Conservation (phyloP, 2,797 vertebrate genomes). For the Hemibagrus guttatus region DNA sequence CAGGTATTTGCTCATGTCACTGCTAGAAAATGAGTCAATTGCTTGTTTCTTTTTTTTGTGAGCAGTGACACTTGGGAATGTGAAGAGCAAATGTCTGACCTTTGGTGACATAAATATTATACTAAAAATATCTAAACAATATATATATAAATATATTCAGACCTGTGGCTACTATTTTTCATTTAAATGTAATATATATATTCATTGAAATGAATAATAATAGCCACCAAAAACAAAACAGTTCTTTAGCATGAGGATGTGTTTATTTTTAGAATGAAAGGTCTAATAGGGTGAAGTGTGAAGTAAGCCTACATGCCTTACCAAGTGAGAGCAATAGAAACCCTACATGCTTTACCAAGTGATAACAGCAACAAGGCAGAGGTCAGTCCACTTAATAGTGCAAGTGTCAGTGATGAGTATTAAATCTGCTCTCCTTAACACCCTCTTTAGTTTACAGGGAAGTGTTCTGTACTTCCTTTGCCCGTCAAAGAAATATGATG, state of each 20-base stretch:
- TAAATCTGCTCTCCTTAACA: slow-evolving; percentile 20
- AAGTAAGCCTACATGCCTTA: background rate
- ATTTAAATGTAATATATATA: no score
- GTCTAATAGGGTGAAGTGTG: slow-evolving; percentile 12
- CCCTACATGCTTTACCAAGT: slow-evolving; percentile 28
- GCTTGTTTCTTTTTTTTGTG: background rate
- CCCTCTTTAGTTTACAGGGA: slow-evolving; percentile 21
- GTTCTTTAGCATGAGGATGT: background rate
- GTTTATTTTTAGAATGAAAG: slow-evolving; percentile 19
- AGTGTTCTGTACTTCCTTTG: background rate
- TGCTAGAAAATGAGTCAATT: background rate
- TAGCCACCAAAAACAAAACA: background rate
- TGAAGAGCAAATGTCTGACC: slow-evolving; percentile 8
- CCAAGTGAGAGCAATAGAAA: slow-evolving; percentile 23
- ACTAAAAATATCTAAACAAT: background rate
- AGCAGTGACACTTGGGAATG: background rate
- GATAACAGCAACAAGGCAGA: slow-evolving; percentile 43
- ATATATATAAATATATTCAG: background rate
- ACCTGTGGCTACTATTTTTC: no score
- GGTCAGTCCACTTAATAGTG: slow-evolving; percentile 43
- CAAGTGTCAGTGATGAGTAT: slow-evolving; percentile 33
- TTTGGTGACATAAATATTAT: slow-evolving; percentile 1
- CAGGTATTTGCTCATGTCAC: background rate
- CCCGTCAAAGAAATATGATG: background rate
- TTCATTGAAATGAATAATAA: background rate